A percentile compares a stretch with the other conserved stretches of the same genome.
Evolutionary conservation across 1,140 invertebrate species (phyloP).

Genomic region (Argopecten irradians): DNA sequence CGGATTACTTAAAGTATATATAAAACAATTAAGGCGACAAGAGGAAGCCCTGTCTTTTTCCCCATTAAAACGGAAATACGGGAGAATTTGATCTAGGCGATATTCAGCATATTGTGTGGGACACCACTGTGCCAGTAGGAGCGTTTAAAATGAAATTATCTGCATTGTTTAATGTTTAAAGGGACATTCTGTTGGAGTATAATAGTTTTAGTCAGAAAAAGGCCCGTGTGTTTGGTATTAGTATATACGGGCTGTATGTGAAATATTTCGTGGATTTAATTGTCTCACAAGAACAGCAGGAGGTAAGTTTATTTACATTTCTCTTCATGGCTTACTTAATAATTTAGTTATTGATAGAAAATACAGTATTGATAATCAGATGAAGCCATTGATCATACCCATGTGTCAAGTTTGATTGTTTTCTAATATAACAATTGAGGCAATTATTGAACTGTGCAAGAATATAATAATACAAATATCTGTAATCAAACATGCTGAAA

Average conservation of each 20-base stretch:
- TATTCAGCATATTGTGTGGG: background rate
- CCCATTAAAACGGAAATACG: conserved; percentile 1
- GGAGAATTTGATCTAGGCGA: background rate
- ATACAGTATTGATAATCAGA: background rate
- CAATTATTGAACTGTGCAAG: too few species aligned
- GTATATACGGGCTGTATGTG: background rate
- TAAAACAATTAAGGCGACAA: background rate
- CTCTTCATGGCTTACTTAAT: background rate
- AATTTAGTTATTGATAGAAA: background rate
- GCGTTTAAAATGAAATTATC: conserved; percentile 18
- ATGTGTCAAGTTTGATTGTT: too few species aligned
- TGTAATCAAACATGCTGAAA: too few species aligned
- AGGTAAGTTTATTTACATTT: conserved; percentile 10
- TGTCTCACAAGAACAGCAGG: background rate
- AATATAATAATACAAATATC: too few species aligned
- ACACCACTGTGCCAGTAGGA: background rate
- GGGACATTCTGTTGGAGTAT: background rate
- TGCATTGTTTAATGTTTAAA: conserved; percentile 23
- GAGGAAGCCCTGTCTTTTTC: background rate
- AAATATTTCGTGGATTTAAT: background rate
- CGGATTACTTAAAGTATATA: background rate
- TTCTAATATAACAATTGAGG: too few species aligned
- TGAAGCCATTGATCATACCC: too few species aligned
- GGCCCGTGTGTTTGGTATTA: background rate
- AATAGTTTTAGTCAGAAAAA: background rate